phyloP scores from a whole-genome alignment of 2,113 vertebrate genomes.

The Marmota monax region DNA sequence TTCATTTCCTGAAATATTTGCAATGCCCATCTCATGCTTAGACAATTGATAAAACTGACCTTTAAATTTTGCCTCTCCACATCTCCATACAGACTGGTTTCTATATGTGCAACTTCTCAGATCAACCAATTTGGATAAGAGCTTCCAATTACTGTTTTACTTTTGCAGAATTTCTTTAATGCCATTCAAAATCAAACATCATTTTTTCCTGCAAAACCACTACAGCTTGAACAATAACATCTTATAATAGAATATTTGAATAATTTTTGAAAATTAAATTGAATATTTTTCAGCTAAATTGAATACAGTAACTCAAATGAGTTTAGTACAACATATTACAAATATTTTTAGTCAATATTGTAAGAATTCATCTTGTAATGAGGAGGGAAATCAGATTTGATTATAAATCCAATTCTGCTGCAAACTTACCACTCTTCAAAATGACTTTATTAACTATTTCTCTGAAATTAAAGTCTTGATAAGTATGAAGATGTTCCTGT shows the following conservation, averaged over 20 bases:
- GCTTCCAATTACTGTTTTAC: background rate
- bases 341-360: background rate
- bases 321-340: background rate
- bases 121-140: background rate
- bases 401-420: background rate
- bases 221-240: background rate
- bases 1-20: background rate
- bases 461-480: slow-evolving; percentile 4
- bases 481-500: background rate
- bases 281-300: background rate
- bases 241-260: background rate
- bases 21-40: background rate
- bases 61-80: background rate
- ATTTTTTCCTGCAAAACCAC: background rate
- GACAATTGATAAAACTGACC: background rate
- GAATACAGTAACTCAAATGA: background rate
- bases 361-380: background rate
- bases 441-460: background rate
- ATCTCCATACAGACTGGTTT: background rate
- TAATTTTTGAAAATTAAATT: background rate
- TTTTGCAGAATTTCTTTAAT: background rate
- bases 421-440: slow-evolving; percentile 21
- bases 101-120: background rate
- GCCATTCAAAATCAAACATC: background rate
- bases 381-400: background rate